phyloP scores from a whole-genome alignment of 1,140 invertebrate genomes.

The Apocrypta bakeri region DNA sequence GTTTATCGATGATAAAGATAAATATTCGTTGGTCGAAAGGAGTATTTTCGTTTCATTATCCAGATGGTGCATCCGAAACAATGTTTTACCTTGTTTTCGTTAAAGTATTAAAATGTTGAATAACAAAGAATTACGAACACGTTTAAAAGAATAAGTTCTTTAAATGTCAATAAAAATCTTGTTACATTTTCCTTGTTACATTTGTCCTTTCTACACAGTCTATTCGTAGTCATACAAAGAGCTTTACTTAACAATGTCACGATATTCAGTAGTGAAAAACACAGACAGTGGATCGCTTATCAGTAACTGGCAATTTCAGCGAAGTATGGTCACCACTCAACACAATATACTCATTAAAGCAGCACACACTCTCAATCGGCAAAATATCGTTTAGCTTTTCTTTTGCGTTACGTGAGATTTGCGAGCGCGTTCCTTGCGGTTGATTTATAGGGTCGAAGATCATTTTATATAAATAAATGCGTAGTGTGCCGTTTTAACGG shows the following conservation, averaged over 20 bases:
- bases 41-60: background rate
- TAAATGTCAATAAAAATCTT: background rate
- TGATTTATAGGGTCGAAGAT: too few relatives aligned
- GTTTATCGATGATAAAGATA: background rate
- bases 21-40: too few relatives aligned
- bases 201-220: background rate
- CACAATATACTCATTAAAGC: too few relatives aligned
- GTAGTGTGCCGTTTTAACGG: too few relatives aligned
- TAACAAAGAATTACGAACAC: background rate
- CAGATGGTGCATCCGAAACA: background rate
- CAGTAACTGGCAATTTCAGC: background rate
- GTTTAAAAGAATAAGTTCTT: background rate
- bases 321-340: too few relatives aligned
- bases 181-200: background rate
- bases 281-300: background rate
- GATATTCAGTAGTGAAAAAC: background rate
- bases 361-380: too few relatives aligned
- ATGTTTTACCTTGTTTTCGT: background rate
- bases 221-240: background rate
- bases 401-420: background rate
- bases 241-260: too few relatives aligned
- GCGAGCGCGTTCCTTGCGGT: too few relatives aligned
- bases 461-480: too few relatives aligned
- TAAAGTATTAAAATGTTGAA: background rate
- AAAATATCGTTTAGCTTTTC: background rate